A percentile compares a stretch with the other conserved stretches of the same genome.
These are phyloP conservation scores for Tipula helvola DNA, from an alignment of 2,888 invertebrate species.

Conservation along the genomic window DNA sequence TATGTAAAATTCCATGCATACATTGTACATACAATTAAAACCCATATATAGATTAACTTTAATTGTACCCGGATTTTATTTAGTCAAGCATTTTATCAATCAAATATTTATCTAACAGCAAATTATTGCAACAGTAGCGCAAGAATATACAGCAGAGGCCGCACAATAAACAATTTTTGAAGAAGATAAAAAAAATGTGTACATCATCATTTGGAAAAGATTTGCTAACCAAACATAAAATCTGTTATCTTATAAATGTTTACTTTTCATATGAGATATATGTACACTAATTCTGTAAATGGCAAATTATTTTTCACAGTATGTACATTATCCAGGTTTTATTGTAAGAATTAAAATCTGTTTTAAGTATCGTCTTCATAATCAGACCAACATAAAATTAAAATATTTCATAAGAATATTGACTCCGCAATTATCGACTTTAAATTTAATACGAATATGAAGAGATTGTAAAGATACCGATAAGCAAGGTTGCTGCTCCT, in stretches of 20 bases:
- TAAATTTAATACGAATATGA: neutral
- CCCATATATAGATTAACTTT: neutral
- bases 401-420: neutral
- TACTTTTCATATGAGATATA: neutral
- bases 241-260: neutral
- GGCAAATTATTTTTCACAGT: neutral
- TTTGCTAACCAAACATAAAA: neutral
- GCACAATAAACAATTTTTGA: neutral
- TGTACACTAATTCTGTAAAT: neutral
- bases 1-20: neutral
- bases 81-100: neutral
- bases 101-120: neutral
- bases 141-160: neutral
- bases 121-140: neutral
- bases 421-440: neutral
- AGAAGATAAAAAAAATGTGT: neutral
- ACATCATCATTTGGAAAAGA: neutral
- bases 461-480: neutral
- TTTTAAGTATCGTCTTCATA: neutral
- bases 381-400: neutral
- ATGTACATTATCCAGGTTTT: neutral
- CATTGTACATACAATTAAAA: neutral
- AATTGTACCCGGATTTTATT: neutral
- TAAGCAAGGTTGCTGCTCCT: neutral
- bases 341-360: neutral